Percentiles rank a stretch among this genome's conserved stretches.
Conservation (phyloP, 2,113 vertebrate species). For the Felis chaus region DNA sequence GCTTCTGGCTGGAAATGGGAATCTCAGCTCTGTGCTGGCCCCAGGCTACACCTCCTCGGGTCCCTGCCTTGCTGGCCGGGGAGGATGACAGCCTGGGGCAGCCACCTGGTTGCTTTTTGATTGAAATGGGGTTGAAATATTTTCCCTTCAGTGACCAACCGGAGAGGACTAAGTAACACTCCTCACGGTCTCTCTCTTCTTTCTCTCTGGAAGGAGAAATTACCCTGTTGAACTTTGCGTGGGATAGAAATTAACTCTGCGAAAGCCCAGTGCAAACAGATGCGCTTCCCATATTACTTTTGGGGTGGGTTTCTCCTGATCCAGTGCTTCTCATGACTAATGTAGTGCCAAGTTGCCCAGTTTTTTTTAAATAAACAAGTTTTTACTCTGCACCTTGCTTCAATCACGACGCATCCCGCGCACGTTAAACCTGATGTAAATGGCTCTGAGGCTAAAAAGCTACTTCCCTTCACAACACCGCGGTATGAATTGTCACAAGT, state of each 20-base stretch:
- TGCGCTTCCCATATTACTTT: not conserved
- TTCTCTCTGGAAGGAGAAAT: not conserved
- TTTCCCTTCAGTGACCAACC: not conserved
- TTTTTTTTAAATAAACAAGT: not conserved
- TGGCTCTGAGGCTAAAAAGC: not conserved
- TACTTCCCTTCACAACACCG: not conserved
- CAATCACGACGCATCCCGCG: not conserved
- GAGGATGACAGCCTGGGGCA: no score
- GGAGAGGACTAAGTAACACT: not conserved
- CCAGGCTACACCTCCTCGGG: rapidly evolving
- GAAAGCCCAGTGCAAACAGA: not conserved
- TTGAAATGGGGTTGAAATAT: not conserved
- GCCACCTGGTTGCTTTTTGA: not conserved
- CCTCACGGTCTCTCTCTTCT: not conserved
- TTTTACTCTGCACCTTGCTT: not conserved
- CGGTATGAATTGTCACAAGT: not conserved
- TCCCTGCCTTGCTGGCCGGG: rapidly evolving
- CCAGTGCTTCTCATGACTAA: not conserved
- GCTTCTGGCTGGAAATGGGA: not conserved
- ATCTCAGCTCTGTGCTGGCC: not conserved
- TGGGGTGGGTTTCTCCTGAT: not conserved
- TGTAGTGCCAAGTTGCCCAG: not conserved
- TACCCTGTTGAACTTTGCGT: slow-evolving; percentile 1
- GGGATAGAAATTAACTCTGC: not conserved
- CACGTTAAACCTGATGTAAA: not conserved